A percentile compares a stretch with the other conserved stretches of the same genome.
Evolutionary conservation across 2,888 invertebrate genomes (phyloP).

Genomic region (Eilema griseolum): DNA sequence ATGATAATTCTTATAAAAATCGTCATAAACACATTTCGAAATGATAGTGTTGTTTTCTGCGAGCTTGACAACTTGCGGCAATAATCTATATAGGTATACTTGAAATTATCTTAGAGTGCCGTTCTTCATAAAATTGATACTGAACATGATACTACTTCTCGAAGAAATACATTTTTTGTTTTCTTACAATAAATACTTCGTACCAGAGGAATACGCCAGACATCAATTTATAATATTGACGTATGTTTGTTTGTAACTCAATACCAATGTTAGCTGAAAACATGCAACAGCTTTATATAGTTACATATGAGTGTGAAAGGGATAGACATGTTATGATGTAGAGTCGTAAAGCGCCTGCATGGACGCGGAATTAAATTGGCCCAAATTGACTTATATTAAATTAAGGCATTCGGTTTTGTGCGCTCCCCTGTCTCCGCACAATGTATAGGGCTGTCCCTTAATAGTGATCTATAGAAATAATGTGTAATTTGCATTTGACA

Average conservation of each 20-base stretch:
- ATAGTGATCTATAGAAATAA: constrained; percentile 32
- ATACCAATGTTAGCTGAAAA: constrained; percentile 50
- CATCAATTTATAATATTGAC: constrained; percentile 40
- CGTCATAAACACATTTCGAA: too few relatives aligned
- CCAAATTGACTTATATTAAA: constrained; percentile 85
- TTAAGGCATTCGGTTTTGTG: constrained; percentile 83
- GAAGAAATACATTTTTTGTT: constrained; percentile 18
- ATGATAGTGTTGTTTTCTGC: too few relatives aligned
- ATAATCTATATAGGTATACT: too few relatives aligned
- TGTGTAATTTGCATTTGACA: neutral
- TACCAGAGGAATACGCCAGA: constrained; percentile 27
- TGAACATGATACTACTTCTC: too few relatives aligned
- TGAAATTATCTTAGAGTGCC: too few relatives aligned
- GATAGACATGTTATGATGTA: constrained; percentile 61
- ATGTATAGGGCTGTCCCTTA: constrained; percentile 60
- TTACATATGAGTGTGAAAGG: constrained; percentile 53
- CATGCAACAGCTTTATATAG: constrained; percentile 45
- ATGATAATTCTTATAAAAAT: too few relatives aligned
- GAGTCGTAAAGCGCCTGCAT: constrained; percentile 69
- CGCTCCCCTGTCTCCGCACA: constrained; percentile 71
- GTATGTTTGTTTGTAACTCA: constrained; percentile 56
- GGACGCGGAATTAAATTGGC: constrained; percentile 82
- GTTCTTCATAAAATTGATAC: too few relatives aligned
- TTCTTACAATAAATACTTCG: constrained; percentile 27
- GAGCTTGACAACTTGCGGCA: too few relatives aligned